phyloP scores from a whole-genome alignment of 2,113 vertebrate genomes.

The Bubo blakistoni region DNA sequence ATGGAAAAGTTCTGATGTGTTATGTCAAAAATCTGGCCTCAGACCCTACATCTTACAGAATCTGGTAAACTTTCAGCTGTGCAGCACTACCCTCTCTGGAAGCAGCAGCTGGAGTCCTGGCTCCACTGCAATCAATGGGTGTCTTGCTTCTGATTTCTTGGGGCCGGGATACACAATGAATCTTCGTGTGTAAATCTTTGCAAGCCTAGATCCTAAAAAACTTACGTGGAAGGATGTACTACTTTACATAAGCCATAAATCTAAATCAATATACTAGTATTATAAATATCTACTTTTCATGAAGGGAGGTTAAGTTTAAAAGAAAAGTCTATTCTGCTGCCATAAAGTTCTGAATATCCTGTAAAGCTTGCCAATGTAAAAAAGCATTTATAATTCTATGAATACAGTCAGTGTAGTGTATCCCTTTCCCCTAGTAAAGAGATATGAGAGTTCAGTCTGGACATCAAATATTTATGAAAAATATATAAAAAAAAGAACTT shows the following conservation, averaged over 20 bases:
- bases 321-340: neutral
- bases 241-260: neutral
- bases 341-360: neutral
- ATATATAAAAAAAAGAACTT: neutral
- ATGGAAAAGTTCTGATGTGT: neutral
- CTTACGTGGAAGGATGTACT: neutral
- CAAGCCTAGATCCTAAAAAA: neutral
- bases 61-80: neutral
- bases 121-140: neutral
- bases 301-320: neutral
- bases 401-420: neutral
- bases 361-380: neutral
- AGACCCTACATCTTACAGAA: neutral
- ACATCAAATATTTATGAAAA: neutral
- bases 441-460: neutral
- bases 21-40: neutral
- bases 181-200: neutral
- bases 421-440: neutral
- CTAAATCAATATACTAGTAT: neutral
- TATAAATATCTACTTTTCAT: neutral
- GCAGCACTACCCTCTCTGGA: neutral
- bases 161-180: neutral
- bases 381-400: neutral
- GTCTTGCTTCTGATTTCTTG: slow-evolving; percentile 16
- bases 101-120: neutral